These are phyloP conservation scores for Halichoeres trimaculatus DNA, from an alignment of 2,113 vertebrate species.

Conservation along the genomic window DNA sequence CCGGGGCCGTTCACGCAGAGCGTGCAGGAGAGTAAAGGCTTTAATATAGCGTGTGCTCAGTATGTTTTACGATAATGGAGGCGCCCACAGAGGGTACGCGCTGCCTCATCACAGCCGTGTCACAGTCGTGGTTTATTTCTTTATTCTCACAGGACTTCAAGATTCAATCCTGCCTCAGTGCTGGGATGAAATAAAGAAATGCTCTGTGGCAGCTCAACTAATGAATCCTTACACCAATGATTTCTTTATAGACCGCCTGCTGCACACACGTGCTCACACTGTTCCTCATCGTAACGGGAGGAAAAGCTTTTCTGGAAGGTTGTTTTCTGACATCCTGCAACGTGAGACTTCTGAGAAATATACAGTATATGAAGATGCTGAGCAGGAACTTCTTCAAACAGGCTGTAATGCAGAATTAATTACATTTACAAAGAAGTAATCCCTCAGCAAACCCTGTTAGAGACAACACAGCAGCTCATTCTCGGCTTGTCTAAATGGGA, in stretches of 20 bases:
- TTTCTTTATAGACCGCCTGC: not conserved
- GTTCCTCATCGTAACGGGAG: not conserved
- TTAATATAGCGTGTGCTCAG: constrained; percentile 47
- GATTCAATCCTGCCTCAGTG: constrained; percentile 20
- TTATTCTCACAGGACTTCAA: constrained; percentile 17
- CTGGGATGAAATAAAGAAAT: constrained; percentile 22
- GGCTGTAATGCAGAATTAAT: no score
- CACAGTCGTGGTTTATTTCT: constrained; percentile 20
- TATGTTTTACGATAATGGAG: constrained; percentile 58
- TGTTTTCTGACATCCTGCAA: not conserved
- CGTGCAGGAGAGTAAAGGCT: constrained; percentile 47
- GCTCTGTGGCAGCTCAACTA: not conserved
- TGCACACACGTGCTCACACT: not conserved
- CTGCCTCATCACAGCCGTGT: constrained; percentile 37
- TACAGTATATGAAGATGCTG: not conserved
- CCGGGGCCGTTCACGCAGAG: constrained; percentile 1
- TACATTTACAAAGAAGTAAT: no score
- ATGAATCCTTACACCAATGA: not conserved
- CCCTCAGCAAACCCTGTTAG: no score
- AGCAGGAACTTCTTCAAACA: no score
- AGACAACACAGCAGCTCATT: no score
- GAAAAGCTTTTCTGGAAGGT: not conserved
- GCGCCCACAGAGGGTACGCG: not conserved
- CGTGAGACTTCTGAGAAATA: not conserved
- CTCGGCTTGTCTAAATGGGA: no score